These are phyloP conservation scores for Gymnobelideus leadbeateri DNA, from an alignment of 2,113 vertebrate genomes.

Conservation along the genomic window DNA sequence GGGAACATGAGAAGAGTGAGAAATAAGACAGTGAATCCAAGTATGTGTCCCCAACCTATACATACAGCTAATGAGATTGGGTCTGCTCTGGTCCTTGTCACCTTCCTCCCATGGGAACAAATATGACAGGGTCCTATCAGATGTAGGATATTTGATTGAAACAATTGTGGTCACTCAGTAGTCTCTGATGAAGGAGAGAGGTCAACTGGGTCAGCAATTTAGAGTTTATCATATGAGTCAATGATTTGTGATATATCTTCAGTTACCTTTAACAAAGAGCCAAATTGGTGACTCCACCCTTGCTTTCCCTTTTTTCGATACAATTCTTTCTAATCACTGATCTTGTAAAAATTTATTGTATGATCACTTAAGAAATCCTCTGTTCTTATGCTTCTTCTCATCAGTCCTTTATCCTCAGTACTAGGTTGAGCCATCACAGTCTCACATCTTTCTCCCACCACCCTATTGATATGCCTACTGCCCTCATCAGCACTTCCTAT, in stretches of 20 bases:
- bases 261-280: background rate
- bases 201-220: background rate
- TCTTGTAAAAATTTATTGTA: background rate
- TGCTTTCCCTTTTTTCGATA: background rate
- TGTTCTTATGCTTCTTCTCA: background rate
- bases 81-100: background rate
- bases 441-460: background rate
- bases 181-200: background rate
- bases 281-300: background rate
- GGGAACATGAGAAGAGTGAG: background rate
- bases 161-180: background rate
- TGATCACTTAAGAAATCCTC: background rate
- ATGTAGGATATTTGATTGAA: background rate
- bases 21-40: background rate
- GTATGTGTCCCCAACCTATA: background rate
- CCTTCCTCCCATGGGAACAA: background rate
- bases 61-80: background rate
- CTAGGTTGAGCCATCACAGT: background rate
- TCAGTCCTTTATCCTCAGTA: background rate
- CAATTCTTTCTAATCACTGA: background rate
- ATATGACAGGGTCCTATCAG: background rate
- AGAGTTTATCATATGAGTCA: background rate
- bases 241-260: background rate
- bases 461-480: background rate
- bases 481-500: background rate